Conservation (phyloP, 1,140 invertebrate genomes). For the Brachionus sp. region DNA sequence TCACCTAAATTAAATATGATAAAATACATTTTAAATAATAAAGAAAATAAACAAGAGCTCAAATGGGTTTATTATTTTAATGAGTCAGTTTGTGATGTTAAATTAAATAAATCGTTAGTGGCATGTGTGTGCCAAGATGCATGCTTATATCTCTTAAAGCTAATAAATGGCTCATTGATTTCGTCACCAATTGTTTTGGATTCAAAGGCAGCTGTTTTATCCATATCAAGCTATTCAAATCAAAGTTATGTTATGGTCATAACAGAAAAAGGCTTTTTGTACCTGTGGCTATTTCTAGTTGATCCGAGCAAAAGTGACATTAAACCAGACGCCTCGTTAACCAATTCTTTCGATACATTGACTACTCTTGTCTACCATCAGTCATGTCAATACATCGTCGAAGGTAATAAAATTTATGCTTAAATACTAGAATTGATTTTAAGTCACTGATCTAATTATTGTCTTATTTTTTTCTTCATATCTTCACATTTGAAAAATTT, state of each 20-base stretch:
- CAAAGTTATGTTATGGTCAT: conserved; percentile 56
- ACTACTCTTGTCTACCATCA: conserved; percentile 25
- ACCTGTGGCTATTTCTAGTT: conserved; percentile 51
- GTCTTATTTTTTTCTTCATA: not conserved
- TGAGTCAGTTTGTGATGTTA: not conserved
- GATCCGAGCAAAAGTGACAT: not conserved
- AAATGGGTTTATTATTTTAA: conserved; percentile 34
- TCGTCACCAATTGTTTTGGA: conserved; percentile 67
- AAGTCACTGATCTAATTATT: no score
- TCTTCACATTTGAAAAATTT: no score
- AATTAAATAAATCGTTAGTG: conserved; percentile 50
- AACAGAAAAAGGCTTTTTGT: conserved; percentile 54
- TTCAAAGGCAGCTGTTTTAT: conserved; percentile 56
- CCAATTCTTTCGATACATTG: not conserved
- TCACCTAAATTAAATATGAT: not conserved
- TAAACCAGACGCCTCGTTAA: not conserved
- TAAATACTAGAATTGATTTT: no score
- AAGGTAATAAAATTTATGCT: not conserved
- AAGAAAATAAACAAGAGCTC: conserved; percentile 11
- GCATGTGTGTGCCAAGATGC: conserved; percentile 68
- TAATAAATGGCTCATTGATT: conserved; percentile 62
- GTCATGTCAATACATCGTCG: not conserved
- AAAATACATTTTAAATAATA: conserved; percentile 6
- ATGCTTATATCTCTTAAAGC: conserved; percentile 66
- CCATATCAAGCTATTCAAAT: conserved; percentile 47